phyloP scores from a whole-genome alignment of 2,797 vertebrate species.

The Chaetodon trifasciatus region DNA sequence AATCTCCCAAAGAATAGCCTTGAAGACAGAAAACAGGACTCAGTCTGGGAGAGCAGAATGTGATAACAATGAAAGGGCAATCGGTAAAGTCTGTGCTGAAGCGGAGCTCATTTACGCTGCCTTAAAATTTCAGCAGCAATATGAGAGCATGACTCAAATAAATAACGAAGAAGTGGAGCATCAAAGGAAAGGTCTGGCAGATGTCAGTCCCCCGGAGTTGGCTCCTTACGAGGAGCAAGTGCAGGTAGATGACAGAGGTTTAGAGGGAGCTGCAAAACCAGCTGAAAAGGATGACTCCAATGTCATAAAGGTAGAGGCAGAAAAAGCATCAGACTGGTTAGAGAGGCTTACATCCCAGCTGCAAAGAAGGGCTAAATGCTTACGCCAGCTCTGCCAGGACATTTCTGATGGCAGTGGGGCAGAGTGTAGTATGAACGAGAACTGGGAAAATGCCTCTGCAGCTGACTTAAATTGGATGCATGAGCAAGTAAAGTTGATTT shows the following conservation, averaged over 20 bases:
- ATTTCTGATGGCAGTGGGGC: slow-evolving; percentile 74
- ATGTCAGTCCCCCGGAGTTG: slow-evolving; percentile 76
- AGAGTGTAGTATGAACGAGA: slow-evolving; percentile 62
- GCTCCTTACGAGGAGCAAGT: slow-evolving; percentile 68
- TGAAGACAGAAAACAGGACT: slow-evolving; percentile 48
- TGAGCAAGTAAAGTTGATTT: slow-evolving; percentile 90
- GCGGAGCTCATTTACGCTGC: slow-evolving; percentile 89
- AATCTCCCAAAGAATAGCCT: slow-evolving; percentile 81
- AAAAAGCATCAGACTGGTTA: slow-evolving; percentile 76
- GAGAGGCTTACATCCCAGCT: slow-evolving; percentile 88
- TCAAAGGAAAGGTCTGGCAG: slow-evolving; percentile 67
- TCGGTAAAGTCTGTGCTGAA: slow-evolving; percentile 81
- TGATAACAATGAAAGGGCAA: slow-evolving; percentile 35
- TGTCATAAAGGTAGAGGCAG: slow-evolving; percentile 53
- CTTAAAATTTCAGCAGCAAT: slow-evolving; percentile 86
- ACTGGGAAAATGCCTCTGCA: slow-evolving; percentile 67
- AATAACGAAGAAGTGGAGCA: slow-evolving; percentile 74
- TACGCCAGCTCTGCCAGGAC: slow-evolving; percentile 87
- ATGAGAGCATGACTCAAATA: slow-evolving; percentile 73
- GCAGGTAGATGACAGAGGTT: slow-evolving; percentile 45
- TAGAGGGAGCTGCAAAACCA: slow-evolving; percentile 30
- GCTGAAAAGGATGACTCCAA: slow-evolving; percentile 19
- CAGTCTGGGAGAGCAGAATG: slow-evolving; percentile 29
- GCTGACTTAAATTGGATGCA: slow-evolving; percentile 82
- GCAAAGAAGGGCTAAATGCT: slow-evolving; percentile 83